These are phyloP conservation scores for Poeciliopsis turrubarensis DNA, from an alignment of 2,113 vertebrate species.

Conservation along the genomic window DNA sequence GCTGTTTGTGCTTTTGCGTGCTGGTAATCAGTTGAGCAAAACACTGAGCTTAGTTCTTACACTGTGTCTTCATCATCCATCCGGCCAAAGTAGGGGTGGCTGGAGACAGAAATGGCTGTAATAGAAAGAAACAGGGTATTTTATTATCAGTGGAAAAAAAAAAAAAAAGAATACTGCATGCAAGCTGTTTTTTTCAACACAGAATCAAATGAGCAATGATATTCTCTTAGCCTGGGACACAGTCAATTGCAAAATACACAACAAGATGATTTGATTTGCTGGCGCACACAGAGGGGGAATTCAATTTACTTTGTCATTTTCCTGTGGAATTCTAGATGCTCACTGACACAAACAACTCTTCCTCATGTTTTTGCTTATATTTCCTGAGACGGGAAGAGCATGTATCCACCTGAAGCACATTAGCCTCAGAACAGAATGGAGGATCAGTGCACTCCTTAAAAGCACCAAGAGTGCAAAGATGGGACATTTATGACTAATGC, in stretches of 20 bases:
- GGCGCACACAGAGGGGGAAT: constrained; percentile 59
- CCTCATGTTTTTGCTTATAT: constrained; percentile 25
- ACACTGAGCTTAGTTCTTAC: constrained; percentile 80
- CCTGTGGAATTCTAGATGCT: constrained; percentile 43
- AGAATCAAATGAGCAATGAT: constrained; percentile 58
- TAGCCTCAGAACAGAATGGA: neutral
- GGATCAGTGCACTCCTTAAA: constrained; percentile 12
- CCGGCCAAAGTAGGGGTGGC: constrained; percentile 92
- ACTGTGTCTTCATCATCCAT: constrained; percentile 87
- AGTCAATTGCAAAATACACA: constrained; percentile 63
- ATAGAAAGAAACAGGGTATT: constrained; percentile 46
- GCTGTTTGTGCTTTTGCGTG: neutral
- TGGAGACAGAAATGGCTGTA: constrained; percentile 91
- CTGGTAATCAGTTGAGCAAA: neutral
- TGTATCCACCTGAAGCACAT: constrained; percentile 29
- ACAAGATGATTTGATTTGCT: constrained; percentile 68
- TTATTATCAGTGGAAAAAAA: constrained; percentile 15
- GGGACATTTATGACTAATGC: constrained; percentile 5
- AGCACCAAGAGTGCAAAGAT: constrained; percentile 11
- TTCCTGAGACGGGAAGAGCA: constrained; percentile 21
- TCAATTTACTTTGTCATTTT: constrained; percentile 68
- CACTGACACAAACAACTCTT: constrained; percentile 41
- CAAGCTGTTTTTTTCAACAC: constrained; percentile 35
- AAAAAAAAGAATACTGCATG: constrained; percentile 16
- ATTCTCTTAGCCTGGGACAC: constrained; percentile 56